Conservation (phyloP, 2,888 invertebrate species). For the Drosophila suboccidentalis region DNA sequence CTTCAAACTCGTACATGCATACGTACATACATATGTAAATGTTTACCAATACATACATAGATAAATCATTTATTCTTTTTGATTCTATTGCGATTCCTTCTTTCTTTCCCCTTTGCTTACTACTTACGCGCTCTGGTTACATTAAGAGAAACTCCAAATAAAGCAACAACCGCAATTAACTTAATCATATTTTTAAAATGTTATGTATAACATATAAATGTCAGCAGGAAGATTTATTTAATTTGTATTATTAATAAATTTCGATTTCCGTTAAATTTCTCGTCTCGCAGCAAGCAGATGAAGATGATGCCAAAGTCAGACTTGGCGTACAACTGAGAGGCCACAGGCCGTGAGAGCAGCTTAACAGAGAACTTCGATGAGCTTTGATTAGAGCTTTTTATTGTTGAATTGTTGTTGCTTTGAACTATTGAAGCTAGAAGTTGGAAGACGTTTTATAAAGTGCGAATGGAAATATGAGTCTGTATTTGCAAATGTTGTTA, state of each 20-base stretch:
- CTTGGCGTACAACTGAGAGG: conserved; percentile 55
- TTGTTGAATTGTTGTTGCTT: neutral
- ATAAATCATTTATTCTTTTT: conserved; percentile 28
- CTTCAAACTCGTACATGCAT: neutral
- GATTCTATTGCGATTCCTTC: conserved; percentile 26
- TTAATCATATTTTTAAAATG: conserved; percentile 43
- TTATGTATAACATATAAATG: conserved; percentile 30
- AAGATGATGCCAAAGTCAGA: conserved; percentile 43
- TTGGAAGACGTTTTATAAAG: neutral
- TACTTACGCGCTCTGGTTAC: conserved; percentile 68
- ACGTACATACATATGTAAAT: conserved; percentile 3
- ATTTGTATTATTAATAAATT: conserved; percentile 5
- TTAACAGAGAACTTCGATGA: conserved; percentile 42
- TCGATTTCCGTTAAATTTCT: conserved; percentile 27
- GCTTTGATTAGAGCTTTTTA: conserved; percentile 64
- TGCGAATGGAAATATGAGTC: neutral
- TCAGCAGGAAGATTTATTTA: conserved; percentile 31
- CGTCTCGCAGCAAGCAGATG: conserved; percentile 8
- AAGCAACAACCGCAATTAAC: conserved; percentile 21
- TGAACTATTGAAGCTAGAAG: neutral
- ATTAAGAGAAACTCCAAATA: conserved; percentile 40
- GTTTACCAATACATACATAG: conserved; percentile 2
- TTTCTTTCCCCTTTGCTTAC: conserved; percentile 37
- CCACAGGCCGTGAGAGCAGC: conserved; percentile 20
- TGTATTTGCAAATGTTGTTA: conserved; percentile 1